A percentile compares a stretch with the other conserved stretches of the same genome.
These are phyloP conservation scores for Marmota monax DNA, from an alignment of 2,113 vertebrate genomes.

Conservation along the genomic window DNA sequence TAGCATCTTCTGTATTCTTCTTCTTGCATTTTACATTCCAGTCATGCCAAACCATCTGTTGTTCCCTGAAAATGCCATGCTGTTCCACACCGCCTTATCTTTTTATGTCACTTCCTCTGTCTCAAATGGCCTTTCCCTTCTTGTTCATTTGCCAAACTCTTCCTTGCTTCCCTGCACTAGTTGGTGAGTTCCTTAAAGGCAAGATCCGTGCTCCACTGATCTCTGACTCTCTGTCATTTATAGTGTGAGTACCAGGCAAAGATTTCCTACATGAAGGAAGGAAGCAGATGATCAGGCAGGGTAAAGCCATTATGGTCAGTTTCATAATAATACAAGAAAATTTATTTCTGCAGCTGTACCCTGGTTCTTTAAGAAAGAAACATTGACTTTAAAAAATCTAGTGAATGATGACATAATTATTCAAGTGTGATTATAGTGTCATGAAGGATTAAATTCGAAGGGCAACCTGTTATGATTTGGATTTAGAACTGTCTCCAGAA, in stretches of 20 bases:
- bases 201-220: background rate
- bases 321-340: background rate
- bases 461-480: background rate
- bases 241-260: too few relatives aligned
- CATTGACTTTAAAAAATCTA: background rate
- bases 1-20: background rate
- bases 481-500: too few relatives aligned
- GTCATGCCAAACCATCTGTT: conserved; percentile 61
- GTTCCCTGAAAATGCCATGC: background rate
- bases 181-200: background rate
- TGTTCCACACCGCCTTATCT: background rate
- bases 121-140: background rate
- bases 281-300: background rate
- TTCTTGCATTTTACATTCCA: background rate
- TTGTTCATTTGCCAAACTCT: background rate
- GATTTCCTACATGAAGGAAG: background rate
- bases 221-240: background rate
- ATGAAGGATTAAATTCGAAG: background rate
- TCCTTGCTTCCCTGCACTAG: background rate
- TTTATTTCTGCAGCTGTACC: background rate
- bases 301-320: background rate
- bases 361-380: background rate
- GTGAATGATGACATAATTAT: background rate
- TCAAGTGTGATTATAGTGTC: background rate
- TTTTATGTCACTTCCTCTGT: background rate